Base-by-base conservation (phyloP, 2,888 invertebrate genomes). In the Cylindroiulus punctatus region DNA sequence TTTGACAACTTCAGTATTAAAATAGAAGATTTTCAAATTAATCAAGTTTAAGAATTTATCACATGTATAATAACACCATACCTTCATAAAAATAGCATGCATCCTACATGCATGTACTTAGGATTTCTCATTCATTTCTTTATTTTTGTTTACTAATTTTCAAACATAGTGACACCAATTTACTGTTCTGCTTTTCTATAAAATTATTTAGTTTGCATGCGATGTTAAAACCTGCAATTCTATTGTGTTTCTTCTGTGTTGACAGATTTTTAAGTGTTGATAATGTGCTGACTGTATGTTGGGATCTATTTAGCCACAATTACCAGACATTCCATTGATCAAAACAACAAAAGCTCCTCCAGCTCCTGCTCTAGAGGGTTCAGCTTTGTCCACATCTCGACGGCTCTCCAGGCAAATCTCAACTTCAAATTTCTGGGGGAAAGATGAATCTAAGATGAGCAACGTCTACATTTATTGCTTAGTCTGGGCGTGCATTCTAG, bases 401-500 rank as follows among this genome's bases (percentile, higher is more conserved):
- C 26, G 22, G 52, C 52, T 52, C 17, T 84, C 85, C 22, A 84
- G 52, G 52, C 47, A 47, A 52, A 22, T 26, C n/a, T 57, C 52
- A 22, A 22, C 83, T 42, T 42, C 83, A 3, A 83, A 83, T 7
- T 44, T 83, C 10, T 81, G 47, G 81, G 42, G 65, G 2, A 85
- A 47, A 84, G 52, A 52, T 17, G 86, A 84, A 40, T 81, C 85
- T 0, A 87, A 88, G 76, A 86, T 90, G 47, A 90, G 90, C 87
- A 90, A 90, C 88, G 89, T 89, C 44, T 91, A 90, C 87, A 90
- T 92, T 86, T 90, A 91, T 84, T 90, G 89, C 26, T 88, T 97
- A 17, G 92, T 97, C 88, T 97, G 96, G 92, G 95, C 95, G 1
- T 96, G 97, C 89, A 91, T 95, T 10, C 93, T 95, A 86, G 96